Evolutionary conservation across 2,888 invertebrate genomes (phyloP).

Genomic region (Tuberolachnus salignus): DNA sequence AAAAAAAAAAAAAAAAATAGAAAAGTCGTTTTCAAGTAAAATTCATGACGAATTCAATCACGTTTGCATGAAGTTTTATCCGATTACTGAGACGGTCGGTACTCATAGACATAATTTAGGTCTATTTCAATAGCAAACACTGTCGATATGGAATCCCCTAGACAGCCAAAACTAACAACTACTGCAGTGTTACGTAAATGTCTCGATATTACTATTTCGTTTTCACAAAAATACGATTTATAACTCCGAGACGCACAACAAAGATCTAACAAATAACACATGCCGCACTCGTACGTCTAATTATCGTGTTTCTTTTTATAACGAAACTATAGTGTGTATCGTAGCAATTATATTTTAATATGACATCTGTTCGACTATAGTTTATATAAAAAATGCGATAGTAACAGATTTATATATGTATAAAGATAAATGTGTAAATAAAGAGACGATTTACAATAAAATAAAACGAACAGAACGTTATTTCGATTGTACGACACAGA

Average conservation of each 20-base stretch:
- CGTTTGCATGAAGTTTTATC: too few relatives aligned
- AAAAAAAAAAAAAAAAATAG: too few relatives aligned
- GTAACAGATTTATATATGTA: background rate
- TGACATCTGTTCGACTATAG: constrained; percentile 13
- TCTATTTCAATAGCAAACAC: too few relatives aligned
- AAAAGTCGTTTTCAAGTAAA: too few relatives aligned
- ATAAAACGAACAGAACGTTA: background rate
- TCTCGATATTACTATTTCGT: background rate
- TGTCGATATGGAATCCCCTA: too few relatives aligned
- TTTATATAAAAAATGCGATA: background rate
- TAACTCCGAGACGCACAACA: background rate
- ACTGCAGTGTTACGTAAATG: background rate
- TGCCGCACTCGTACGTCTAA: background rate
- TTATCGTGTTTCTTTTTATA: background rate
- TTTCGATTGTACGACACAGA: background rate
- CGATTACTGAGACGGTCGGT: too few relatives aligned
- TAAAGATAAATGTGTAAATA: constrained; percentile 32
- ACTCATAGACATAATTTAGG: too few relatives aligned
- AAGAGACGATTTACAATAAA: constrained; percentile 7
- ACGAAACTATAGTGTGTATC: background rate
- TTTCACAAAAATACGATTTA: constrained; percentile 16
- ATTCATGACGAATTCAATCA: too few relatives aligned
- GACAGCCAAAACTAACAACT: too few relatives aligned
- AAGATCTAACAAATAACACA: constrained; percentile 3
- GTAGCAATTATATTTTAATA: constrained; percentile 7